These are phyloP conservation scores for Reinhardtius hippoglossoides DNA, from an alignment of 2,113 vertebrate species.

Conservation along the genomic window DNA sequence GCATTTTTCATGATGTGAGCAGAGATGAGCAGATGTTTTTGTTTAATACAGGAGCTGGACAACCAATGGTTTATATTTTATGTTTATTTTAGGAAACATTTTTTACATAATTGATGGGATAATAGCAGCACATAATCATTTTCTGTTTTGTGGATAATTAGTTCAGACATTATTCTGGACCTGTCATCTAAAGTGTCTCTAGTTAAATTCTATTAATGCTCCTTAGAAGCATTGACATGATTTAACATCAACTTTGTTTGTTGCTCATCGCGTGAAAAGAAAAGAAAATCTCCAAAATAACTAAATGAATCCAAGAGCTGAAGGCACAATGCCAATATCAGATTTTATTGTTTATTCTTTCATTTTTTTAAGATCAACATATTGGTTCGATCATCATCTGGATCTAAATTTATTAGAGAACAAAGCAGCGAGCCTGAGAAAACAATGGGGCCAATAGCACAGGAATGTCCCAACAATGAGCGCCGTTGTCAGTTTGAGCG, in stretches of 20 bases:
- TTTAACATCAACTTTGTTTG: background rate
- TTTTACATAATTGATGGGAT: too few species aligned
- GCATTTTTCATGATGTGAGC: too few species aligned
- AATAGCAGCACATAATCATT: too few species aligned
- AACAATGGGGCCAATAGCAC: constrained; percentile 26
- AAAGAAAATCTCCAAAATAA: background rate
- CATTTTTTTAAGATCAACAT: constrained; percentile 42
- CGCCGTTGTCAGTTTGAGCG: constrained; percentile 40
- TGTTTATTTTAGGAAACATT: too few species aligned
- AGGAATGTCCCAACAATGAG: constrained; percentile 47
- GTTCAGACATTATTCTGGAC: background rate
- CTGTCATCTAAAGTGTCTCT: background rate
- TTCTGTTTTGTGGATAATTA: too few species aligned
- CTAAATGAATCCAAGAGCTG: background rate
- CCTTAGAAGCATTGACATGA: background rate
- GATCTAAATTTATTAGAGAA: constrained; percentile 36
- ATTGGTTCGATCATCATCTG: constrained; percentile 52
- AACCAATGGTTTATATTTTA: too few species aligned
- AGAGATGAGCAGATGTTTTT: too few species aligned
- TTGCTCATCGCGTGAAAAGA: constrained; percentile 4
- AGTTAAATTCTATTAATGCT: background rate
- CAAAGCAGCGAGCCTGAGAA: constrained; percentile 31
- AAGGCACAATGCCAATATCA: constrained; percentile 10
- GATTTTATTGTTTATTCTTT: constrained; percentile 28
- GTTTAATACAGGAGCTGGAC: too few species aligned